These are phyloP conservation scores for Ranitomeya imitator DNA, from an alignment of 2,113 vertebrate species.

Conservation along the genomic window DNA sequence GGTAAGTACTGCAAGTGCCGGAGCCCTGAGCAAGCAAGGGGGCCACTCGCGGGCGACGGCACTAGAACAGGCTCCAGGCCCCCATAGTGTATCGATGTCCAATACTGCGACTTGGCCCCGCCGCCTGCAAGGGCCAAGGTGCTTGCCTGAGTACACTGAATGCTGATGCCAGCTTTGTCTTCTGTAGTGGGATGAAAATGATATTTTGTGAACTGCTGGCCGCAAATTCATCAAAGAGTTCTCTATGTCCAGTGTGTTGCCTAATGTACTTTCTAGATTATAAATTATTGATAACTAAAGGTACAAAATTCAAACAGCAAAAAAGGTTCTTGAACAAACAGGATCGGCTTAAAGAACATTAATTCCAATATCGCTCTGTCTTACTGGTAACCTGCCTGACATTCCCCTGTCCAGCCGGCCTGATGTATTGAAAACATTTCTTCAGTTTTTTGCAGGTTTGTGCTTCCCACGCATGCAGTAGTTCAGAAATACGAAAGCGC, in stretches of 20 bases:
- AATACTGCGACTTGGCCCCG: no score
- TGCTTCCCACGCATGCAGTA: slow-evolving; percentile 38
- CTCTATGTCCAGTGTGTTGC: not conserved
- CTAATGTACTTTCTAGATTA: not conserved
- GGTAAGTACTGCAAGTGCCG: no score
- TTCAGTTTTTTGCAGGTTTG: slow-evolving; percentile 41
- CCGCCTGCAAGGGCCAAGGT: no score
- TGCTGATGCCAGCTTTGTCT: not conserved
- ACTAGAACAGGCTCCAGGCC: no score
- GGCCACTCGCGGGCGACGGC: no score
- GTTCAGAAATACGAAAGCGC: slow-evolving; percentile 2
- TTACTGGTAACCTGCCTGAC: slow-evolving; percentile 36
- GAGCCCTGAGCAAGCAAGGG: no score
- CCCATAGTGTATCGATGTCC: no score
- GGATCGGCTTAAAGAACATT: slow-evolving; percentile 28
- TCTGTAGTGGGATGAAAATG: not conserved
- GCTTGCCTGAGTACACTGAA: not conserved
- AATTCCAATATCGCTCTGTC: slow-evolving; percentile 39
- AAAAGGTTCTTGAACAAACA: slow-evolving; percentile 28
- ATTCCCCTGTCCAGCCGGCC: slow-evolving; percentile 37
- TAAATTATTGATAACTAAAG: not conserved
- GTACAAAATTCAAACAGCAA: not conserved
- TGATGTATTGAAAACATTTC: slow-evolving; percentile 45
- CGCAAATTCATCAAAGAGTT: not conserved
- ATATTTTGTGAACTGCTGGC: not conserved